phyloP scores from a whole-genome alignment of 2,797 vertebrate genomes.

The Coccyzus lansbergi region DNA sequence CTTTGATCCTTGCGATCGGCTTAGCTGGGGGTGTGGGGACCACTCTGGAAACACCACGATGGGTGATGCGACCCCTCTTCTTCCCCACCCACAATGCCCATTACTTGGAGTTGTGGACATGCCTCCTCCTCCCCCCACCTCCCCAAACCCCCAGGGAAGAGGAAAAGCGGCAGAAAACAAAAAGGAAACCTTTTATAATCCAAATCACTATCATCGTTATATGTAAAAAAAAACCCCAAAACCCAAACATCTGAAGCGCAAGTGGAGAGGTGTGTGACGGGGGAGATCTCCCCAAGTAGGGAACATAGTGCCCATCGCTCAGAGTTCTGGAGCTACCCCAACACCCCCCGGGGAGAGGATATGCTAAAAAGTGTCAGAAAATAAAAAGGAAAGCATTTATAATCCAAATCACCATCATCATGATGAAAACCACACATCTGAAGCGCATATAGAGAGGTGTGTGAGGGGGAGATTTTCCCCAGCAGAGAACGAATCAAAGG shows the following conservation, averaged over 20 bases:
- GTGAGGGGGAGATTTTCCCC: neutral
- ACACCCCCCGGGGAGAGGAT: fast-evolving
- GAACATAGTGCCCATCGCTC: neutral
- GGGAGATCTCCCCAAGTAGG: too few species aligned
- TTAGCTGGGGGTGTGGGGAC: neutral
- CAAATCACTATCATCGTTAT: too few species aligned
- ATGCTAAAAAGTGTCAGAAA: fast-evolving
- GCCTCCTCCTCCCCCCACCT: neutral
- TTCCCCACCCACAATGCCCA: neutral
- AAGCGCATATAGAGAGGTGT: neutral
- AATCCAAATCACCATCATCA: neutral
- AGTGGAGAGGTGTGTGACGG: too few species aligned
- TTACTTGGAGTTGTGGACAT: too few species aligned
- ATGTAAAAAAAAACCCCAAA: too few species aligned
- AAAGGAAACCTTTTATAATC: too few species aligned
- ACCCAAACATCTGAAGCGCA: too few species aligned
- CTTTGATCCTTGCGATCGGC: neutral
- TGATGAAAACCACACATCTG: neutral
- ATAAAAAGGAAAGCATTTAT: neutral
- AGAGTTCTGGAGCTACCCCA: too few species aligned
- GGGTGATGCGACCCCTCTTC: too few species aligned
- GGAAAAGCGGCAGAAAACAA: too few species aligned
- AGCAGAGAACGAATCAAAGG: neutral
- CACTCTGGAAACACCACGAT: neutral
- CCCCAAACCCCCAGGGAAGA: too few species aligned